phyloP scores from a whole-genome alignment of 2,797 vertebrate species.

The Hafferia zeledoni region DNA sequence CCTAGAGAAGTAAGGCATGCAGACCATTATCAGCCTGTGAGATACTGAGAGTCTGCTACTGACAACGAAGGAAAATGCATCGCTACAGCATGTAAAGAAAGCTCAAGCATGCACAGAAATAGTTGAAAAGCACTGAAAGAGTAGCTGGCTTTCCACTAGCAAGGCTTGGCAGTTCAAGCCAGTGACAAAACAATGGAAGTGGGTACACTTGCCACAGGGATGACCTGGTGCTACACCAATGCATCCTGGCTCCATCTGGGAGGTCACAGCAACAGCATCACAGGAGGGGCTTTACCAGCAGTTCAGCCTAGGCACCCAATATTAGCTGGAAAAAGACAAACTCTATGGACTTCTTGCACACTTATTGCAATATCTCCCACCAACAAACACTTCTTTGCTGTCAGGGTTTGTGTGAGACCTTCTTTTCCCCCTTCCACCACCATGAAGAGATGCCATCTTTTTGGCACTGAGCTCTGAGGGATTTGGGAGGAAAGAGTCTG shows the following conservation, averaged over 20 bases:
- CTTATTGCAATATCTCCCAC: not conserved
- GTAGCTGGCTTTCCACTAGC: not conserved
- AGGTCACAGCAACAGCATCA: rapidly evolving
- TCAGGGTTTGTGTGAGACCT: not conserved
- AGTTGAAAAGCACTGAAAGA: not conserved
- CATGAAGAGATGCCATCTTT: not conserved
- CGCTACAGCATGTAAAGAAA: not conserved
- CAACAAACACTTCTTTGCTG: not conserved
- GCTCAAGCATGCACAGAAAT: not conserved
- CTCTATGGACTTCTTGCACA: rapidly evolving
- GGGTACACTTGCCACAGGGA: no score
- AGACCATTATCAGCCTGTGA: not conserved
- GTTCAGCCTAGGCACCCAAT: no score
- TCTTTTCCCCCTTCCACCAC: not conserved
- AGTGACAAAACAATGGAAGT: not conserved
- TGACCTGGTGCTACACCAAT: not conserved
- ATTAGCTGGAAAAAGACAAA: not conserved
- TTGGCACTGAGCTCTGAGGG: not conserved
- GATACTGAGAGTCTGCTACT: not conserved
- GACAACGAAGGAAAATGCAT: not conserved
- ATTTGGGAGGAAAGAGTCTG: rapidly evolving
- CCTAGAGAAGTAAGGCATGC: not conserved
- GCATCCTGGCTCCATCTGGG: rapidly evolving
- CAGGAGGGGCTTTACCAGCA: not conserved
- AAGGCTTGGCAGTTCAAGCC: not conserved